phyloP scores from a whole-genome alignment of 2,113 vertebrate species.

The Solea solea region DNA sequence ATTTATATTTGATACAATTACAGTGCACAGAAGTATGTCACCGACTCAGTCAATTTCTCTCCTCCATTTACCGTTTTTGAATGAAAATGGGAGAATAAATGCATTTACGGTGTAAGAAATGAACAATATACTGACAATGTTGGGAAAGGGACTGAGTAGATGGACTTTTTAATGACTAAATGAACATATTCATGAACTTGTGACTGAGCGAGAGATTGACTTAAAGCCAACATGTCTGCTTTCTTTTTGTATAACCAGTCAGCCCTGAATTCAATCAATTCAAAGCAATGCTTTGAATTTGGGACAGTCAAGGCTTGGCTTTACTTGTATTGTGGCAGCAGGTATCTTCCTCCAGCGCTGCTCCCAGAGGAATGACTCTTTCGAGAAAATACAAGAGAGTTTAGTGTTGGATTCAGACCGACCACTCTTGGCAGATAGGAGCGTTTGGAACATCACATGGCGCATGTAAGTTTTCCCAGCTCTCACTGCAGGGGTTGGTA shows the following conservation, averaged over 20 bases:
- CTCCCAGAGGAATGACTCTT: conserved; percentile 36
- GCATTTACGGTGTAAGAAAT: conserved; percentile 11
- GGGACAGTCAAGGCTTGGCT: conserved; percentile 8
- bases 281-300: conserved; percentile 27
- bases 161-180: conserved; percentile 20
- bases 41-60: conserved; percentile 25
- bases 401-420: conserved; percentile 42
- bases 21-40: conserved; percentile 6
- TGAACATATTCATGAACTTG: conserved; percentile 25
- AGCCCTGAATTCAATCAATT: conserved; percentile 13
- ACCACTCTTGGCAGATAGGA: conserved; percentile 52
- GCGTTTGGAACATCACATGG: conserved; percentile 43
- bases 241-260: conserved; percentile 6
- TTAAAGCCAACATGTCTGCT: conserved; percentile 10
- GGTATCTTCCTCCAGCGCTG: conserved; percentile 26
- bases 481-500: conserved; percentile 25
- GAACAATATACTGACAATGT: not conserved
- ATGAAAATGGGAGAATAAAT: conserved; percentile 24
- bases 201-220: conserved; percentile 21
- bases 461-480: conserved; percentile 42
- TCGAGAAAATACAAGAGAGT: conserved; percentile 36
- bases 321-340: conserved; percentile 30
- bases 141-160: conserved; percentile 14
- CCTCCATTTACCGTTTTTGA: conserved; percentile 6
- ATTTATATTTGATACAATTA: conserved; percentile 38